Percentiles rank a stretch among this genome's conserved stretches.
Evolutionary conservation across 1,140 invertebrate species (phyloP).

Genomic region (Chironomus tepperi): DNA sequence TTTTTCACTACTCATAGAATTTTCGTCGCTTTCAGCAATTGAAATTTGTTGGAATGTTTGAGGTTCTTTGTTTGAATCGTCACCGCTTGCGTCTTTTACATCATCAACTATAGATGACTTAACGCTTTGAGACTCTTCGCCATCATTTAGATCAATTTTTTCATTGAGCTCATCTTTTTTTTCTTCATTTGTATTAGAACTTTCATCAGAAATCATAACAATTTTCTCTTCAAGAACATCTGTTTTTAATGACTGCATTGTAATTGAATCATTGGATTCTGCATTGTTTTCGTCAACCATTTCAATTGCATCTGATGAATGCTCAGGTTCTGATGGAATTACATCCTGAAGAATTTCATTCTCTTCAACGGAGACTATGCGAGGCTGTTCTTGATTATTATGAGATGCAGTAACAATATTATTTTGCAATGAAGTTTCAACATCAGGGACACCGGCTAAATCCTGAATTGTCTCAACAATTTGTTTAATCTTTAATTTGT

Average conservation of each 20-base stretch:
- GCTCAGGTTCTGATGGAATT: not conserved
- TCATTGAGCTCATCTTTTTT: not conserved
- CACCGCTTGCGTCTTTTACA: not conserved
- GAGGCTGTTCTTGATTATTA: not conserved
- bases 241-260: not conserved
- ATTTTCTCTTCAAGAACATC: not conserved
- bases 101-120: not conserved
- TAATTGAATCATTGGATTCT: not conserved
- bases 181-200: conserved; percentile 11
- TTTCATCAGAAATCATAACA: conserved; percentile 12
- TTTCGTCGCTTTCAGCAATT: not conserved
- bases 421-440: not conserved
- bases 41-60: not conserved
- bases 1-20: not conserved
- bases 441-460: not conserved
- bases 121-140: not conserved
- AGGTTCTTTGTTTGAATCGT: not conserved
- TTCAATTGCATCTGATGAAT: not conserved
- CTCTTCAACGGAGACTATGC: not conserved
- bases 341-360: not conserved
- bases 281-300: not conserved
- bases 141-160: not conserved
- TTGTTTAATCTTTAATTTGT: not conserved
- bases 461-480: not conserved
- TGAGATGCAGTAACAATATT: not conserved